Evolutionary conservation across 2,797 vertebrate species (phyloP).

Genomic region (Hyperoplus lanceolatus): DNA sequence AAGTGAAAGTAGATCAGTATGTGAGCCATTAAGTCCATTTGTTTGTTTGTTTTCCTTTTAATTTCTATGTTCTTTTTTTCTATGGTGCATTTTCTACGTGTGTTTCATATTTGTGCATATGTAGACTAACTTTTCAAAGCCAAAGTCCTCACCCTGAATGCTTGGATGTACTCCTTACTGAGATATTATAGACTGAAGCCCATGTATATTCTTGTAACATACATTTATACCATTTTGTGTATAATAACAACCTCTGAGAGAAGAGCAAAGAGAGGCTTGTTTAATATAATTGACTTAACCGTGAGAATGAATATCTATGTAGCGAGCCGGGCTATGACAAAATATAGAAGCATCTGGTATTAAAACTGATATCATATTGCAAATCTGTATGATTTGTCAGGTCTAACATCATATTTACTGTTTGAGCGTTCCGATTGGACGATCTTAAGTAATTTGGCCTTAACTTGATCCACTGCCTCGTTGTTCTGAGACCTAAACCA

Average conservation of each 20-base stretch:
- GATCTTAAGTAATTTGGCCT: conserved; percentile 81
- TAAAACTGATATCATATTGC: conserved; percentile 62
- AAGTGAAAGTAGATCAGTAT: conserved; percentile 50
- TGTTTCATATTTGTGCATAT: conserved; percentile 80
- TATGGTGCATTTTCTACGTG: conserved; percentile 74
- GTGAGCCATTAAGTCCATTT: conserved; percentile 73
- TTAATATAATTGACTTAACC: conserved; percentile 83
- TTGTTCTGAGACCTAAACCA: conserved; percentile 64
- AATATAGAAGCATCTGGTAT: conserved; percentile 54
- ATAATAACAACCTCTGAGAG: conserved; percentile 82
- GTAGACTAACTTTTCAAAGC: conserved; percentile 86
- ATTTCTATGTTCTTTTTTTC: conserved; percentile 54
- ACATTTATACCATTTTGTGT: conserved; percentile 87
- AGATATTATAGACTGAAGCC: conserved; percentile 83
- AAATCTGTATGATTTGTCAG: conserved; percentile 71
- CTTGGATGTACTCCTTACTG: conserved; percentile 85
- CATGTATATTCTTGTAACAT: conserved; percentile 89
- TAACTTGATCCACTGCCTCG: conserved; percentile 83
- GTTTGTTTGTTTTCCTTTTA: conserved; percentile 33
- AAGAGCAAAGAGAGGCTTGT: conserved; percentile 75
- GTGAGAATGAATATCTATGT: conserved; percentile 72
- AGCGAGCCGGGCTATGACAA: conserved; percentile 72
- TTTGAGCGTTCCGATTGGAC: conserved; percentile 66
- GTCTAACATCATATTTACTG: conserved; percentile 69
- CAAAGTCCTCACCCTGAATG: conserved; percentile 87